Evolutionary conservation across 2,797 vertebrate species (phyloP), one percentile per base, ranked within the genome.

Genomic region (Paedocypris micromegethes): DNA sequence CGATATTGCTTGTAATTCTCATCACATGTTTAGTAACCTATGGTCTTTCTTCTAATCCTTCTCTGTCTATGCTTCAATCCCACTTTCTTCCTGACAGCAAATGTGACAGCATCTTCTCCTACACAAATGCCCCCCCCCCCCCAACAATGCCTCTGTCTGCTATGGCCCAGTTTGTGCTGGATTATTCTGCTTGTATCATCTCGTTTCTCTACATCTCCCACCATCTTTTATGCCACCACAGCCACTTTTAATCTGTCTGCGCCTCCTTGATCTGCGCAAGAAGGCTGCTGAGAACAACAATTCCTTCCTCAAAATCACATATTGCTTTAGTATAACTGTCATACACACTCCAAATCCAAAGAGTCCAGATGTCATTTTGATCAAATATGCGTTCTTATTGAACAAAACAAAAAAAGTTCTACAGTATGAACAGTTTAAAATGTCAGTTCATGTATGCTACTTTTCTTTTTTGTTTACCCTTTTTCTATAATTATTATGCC

Each of bases 101-200:
- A 5, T 69, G 68, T 70, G 43, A 63, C 58, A 55, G 46, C 52
- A 56, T 63, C 59, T 53, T 50, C 23, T 41, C 45, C 55, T 67
- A 42, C 41, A 40, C 59, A 41, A 41, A 39, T 44, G 57, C 4
- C 42, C 56, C 54, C 57, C 63, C 52, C 70, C 58, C 46, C 48
- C 65, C 49, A 64, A 39, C 42, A 8, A 57, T 9, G 9, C 44
- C 56, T 62, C 66, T 61, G 45, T 61, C 41, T 58, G 51, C 70
- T 49, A 49, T 69, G 66, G 67, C 72, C 66, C 60, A 69, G 72
- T 64, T 63, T 53, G 66, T 39, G 23, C 67, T 67, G 40, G 64
- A 53, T 66, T 47, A 67, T 48, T 68, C 64, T 42, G 43, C 72
- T 64, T 57, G 48, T 64, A 67, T 62, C 51, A 62, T 62, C 49